Evolutionary conservation across 2,797 vertebrate species (phyloP).

Genomic region (Nannoperca australis): DNA sequence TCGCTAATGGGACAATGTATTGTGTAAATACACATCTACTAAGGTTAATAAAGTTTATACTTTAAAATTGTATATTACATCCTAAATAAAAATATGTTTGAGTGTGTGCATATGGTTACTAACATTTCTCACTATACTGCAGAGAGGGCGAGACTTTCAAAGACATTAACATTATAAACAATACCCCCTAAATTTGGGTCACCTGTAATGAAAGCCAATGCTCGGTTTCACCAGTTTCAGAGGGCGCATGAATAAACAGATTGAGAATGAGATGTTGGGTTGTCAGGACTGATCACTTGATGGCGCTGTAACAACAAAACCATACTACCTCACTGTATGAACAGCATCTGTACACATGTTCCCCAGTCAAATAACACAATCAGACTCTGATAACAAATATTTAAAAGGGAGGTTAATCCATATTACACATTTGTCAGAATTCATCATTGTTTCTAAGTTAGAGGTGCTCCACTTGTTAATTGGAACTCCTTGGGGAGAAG

Average conservation of each 20-base stretch:
- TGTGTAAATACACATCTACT: background rate
- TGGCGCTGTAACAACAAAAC: conserved; percentile 80
- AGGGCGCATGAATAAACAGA: conserved; percentile 25
- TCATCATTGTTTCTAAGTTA: conserved; percentile 1
- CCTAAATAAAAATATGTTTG: background rate
- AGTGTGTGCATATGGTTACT: background rate
- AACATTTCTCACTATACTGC: background rate
- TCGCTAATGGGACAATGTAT: background rate
- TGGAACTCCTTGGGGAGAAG: background rate
- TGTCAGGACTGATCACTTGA: conserved; percentile 71
- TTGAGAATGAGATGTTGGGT: conserved; percentile 42
- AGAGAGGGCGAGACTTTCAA: background rate
- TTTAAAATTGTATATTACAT: background rate
- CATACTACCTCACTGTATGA: background rate
- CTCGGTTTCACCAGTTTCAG: conserved; percentile 30
- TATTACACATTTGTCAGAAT: conserved; percentile 17
- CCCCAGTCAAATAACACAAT: conserved; percentile 23
- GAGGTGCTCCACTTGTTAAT: background rate
- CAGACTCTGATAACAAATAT: conserved; percentile 29
- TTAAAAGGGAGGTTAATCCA: conserved; percentile 6
- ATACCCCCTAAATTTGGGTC: conserved; percentile 24
- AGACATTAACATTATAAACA: background rate
- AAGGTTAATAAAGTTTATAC: conserved; percentile 18
- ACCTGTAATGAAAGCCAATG: conserved; percentile 21
- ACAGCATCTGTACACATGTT: conserved; percentile 34